Evolutionary conservation across 2,113 vertebrate species (phyloP), one percentile per base, ranked within the genome.

Genomic region (Tachuris rubrigastra): DNA sequence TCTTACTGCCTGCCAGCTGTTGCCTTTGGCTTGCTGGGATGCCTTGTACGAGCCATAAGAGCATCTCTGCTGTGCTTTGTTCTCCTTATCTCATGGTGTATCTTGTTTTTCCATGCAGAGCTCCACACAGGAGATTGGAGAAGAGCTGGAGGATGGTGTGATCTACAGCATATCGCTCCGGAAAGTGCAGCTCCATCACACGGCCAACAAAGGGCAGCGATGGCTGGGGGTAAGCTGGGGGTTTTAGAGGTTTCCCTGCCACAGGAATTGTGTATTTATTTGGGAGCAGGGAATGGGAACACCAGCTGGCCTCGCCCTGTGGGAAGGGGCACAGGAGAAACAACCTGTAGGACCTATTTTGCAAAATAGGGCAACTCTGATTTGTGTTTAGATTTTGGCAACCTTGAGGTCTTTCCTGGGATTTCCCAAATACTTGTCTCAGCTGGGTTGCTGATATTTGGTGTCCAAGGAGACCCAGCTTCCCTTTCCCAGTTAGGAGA

Each of bases 81-180:
- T 68, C 20, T 47, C 41, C 62, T 77, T 88, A 62, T 85, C 91
- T 81, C 62, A 50, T 0, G 35, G 76, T 84, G 62, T 90, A 59
- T 90, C 65, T 59, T 83, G 73, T 85, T 28, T 20, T 76, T 82
- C 79, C 15, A 2, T 55, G 3, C 96, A 99, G 99, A 99, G 98
- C 98, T 99, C 99, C 96, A 99, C 99, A 56, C 99, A 99, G 99
- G 99, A 99, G 99, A 99, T 99, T 0, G 99, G 99, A 27, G 99
- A 99, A 97, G 99, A 99, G 98, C 98, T 99, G 86, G 98, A 99
- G 98, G 99, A 99, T 62, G 99, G 99, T 2, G 98, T 99, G 60
- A 98, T 99, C 97, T 99, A 99, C 97, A 99, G 99, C 97, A 99
- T 99, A 97, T 99, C 99, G 5, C 98, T 99, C 83, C 98, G 99